Evolutionary conservation across 2,888 invertebrate species (phyloP).

Genomic region (Chrysopilus asiliformis): DNA sequence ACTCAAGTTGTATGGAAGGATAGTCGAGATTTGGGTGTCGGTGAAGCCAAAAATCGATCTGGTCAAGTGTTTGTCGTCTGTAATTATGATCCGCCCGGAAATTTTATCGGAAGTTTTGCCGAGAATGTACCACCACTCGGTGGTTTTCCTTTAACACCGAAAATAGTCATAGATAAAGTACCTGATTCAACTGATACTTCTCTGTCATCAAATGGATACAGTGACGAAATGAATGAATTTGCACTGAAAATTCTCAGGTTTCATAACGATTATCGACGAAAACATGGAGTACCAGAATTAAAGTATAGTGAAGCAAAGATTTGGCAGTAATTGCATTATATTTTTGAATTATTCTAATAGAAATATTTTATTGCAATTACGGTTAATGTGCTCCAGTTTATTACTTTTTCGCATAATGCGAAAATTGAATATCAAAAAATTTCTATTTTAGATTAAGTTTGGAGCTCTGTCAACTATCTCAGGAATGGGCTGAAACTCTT

Average conservation of each 20-base stretch:
- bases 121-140: constrained; percentile 54
- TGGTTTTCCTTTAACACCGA: constrained; percentile 21
- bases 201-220: constrained; percentile 19
- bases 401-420: neutral
- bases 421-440: neutral
- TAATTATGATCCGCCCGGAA: constrained; percentile 80
- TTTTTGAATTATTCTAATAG: neutral
- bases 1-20: constrained; percentile 70
- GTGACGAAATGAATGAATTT: constrained; percentile 28
- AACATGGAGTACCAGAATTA: constrained; percentile 43
- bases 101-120: constrained; percentile 63
- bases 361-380: neutral
- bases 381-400: neutral
- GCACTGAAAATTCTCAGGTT: constrained; percentile 40
- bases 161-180: constrained; percentile 20
- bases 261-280: constrained; percentile 48
- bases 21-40: constrained; percentile 60
- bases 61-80: constrained; percentile 75
- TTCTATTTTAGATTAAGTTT: constrained; percentile 39
- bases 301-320: too few species aligned
- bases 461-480: constrained; percentile 49
- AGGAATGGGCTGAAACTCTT: constrained; percentile 58
- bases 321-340: too few species aligned
- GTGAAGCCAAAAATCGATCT: constrained; percentile 48
- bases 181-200: constrained; percentile 19